Base-by-base conservation (phyloP, 2,797 vertebrate species). In the Chanos chanos region DNA sequence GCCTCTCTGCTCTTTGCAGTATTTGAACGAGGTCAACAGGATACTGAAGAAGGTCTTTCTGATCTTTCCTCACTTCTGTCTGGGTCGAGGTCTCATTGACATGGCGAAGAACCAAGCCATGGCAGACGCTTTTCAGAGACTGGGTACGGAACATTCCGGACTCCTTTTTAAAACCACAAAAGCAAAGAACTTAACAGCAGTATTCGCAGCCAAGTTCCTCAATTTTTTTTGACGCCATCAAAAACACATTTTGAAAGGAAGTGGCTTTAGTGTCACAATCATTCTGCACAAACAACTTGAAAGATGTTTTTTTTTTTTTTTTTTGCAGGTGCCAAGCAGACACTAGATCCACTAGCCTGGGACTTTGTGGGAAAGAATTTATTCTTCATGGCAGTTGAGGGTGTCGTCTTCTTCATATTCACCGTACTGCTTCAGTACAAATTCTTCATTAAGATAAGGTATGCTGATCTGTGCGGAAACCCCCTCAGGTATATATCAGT, bases 81-180 rank as follows among this genome's bases (percentile, higher is more conserved):
- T 97, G 79, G 95, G 93, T 57, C 87, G 93, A 56, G 94, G 94
- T 13, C 92, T 95, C 68, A 95, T 96, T 0, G 93, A 97, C 81
- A 94, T 96, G 93, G 94, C 94, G 47, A 93, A 90, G 75, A 96
- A 95, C 84, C 93, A 97, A 81, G 94, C 93, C 1, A 86, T 94
- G 89, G 85, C 86, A 0, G 92, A 97, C 0, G 90, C 90, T 25
- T 93, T 95, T 0, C 84, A 93, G 81, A 89, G 90, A 61, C 86
- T 98, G 0, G 94, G 94, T 98, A 85, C 22, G 33, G 1, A 2
- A 18, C 13, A 50, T 22, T 28, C 5, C 10, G 9, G 27, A 5
- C n/a, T 25, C 4, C 13, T 0, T 50, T 28, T 9, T 27, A 7
- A 43, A 10, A 13, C 16, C 4, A 7, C 2, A 4, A 44, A 19